Base-by-base conservation (phyloP, 2,888 invertebrate genomes). In the Stenolophus ochropezus region DNA sequence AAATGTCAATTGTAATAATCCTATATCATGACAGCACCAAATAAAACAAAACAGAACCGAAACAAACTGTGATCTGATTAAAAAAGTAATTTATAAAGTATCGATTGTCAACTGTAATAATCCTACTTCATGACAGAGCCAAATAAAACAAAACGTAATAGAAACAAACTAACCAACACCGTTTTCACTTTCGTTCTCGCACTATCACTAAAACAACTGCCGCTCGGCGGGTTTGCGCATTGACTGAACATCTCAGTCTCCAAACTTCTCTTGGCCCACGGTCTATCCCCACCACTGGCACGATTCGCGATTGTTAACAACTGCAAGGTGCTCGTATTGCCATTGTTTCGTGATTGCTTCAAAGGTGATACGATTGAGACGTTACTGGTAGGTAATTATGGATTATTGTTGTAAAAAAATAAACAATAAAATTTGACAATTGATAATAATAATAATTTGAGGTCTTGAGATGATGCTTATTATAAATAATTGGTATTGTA, bases 171-270 rank as follows among this genome's bases (percentile, higher is more conserved):
- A 65, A 27, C 18, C 8, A 27, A 20, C 65, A 21, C 47, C 47
- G 49, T 73, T 33, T 69, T 73, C 71, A 23, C 23, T 73, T 73
- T 69, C 42, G 18, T 16, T 65, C 27, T 65, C 27, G 65, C 71
- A 71, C 61, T 18, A 16, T 5, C 61, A 11, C 69, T 8, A 61
- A 56, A 77, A 77, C 61, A 61, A 21, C 16, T 47, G 61, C 42
- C 18, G 14, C 53, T 69, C 78, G 51, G 11, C 58, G 73, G 73
- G 80, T 80, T 73, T 18, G 80, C 73, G 56, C n/a, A 27, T 20
- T 80, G 47, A 80, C 80, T 80, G 73, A 73, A 8, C 80, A 20
- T 20, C n/a, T 33, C 56, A 73, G 73, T 80, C 80, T 73, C 80
- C 80, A 73, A 80, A 80, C 73, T 33, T 56, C 14, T 20, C 42